Conservation (phyloP, 2,797 vertebrate species). For the Nannoperca australis region DNA sequence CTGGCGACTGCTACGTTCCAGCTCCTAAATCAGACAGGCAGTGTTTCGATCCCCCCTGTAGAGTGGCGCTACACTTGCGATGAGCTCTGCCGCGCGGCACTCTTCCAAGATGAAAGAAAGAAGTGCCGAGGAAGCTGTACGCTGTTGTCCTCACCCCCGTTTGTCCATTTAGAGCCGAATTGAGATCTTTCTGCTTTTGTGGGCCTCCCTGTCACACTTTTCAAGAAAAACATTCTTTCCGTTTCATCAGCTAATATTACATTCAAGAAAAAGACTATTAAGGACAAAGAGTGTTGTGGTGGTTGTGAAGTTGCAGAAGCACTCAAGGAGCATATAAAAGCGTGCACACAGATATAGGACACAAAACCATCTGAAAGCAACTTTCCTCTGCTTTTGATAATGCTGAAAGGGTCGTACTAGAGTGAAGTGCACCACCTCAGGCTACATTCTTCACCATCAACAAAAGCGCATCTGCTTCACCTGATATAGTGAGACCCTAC, state of each 20-base stretch:
- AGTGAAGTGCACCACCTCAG: slow-evolving; percentile 48
- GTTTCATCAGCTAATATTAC: slow-evolving; percentile 33
- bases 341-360: background rate
- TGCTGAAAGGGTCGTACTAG: slow-evolving; percentile 1
- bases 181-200: slow-evolving; percentile 32
- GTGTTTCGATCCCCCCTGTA: slow-evolving; percentile 63
- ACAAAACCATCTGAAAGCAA: slow-evolving; percentile 8
- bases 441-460: slow-evolving; percentile 55
- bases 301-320: slow-evolving; percentile 22
- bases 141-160: slow-evolving; percentile 36
- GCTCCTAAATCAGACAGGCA: slow-evolving; percentile 73
- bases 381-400: slow-evolving; percentile 34
- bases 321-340: slow-evolving; percentile 32
- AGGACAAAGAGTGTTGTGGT: slow-evolving; percentile 18
- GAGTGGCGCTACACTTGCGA: slow-evolving; percentile 48
- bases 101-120: slow-evolving; percentile 51
- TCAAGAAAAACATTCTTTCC: slow-evolving; percentile 6
- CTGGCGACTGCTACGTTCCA: slow-evolving; percentile 69
- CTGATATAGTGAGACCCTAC: slow-evolving; percentile 30
- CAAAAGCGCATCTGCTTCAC: slow-evolving; percentile 55
- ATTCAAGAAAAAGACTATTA: background rate
- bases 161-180: slow-evolving; percentile 39
- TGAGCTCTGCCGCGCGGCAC: slow-evolving; percentile 38
- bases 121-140: slow-evolving; percentile 36
- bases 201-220: background rate